These are phyloP conservation scores for Gallirallus australis DNA, from an alignment of 2,797 vertebrate species.

Conservation along the genomic window DNA sequence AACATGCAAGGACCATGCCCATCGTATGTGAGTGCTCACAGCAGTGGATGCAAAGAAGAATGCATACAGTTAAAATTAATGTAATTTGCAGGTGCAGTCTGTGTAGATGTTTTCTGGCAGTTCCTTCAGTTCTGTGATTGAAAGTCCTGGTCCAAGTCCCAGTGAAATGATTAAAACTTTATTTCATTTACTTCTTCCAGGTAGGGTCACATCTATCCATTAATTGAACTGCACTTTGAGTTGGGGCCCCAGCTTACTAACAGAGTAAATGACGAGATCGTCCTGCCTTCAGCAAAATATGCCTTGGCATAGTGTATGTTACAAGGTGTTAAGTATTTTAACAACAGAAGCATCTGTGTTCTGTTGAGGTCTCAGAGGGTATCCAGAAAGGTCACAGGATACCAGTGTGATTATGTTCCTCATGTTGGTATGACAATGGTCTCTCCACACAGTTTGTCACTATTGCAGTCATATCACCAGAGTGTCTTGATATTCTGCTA, in stretches of 20 bases:
- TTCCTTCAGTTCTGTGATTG: not conserved
- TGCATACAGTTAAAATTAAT: not conserved
- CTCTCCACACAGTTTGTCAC: constrained; percentile 24
- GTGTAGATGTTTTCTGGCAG: not conserved
- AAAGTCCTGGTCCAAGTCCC: not conserved
- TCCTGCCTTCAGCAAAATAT: not conserved
- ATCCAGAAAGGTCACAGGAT: constrained; percentile 28
- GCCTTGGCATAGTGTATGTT: not conserved
- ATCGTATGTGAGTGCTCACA: not conserved
- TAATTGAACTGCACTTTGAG: not conserved
- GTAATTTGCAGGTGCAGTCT: not conserved
- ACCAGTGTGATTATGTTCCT: constrained; percentile 20
- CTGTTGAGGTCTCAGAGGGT: not conserved
- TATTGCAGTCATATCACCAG: not conserved
- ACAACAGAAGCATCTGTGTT: constrained; percentile 4
- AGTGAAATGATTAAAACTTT: not conserved
- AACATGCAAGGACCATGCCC: not conserved
- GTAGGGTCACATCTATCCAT: not conserved
- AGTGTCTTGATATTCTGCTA: not conserved
- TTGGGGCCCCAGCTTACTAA: not conserved
- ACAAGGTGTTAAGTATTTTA: constrained; percentile 22
- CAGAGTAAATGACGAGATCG: not conserved
- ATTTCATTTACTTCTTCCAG: not conserved
- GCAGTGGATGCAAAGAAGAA: not conserved
- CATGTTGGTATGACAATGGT: not conserved